These are phyloP conservation scores for Hippocampus guttulatus DNA, from an alignment of 2,113 vertebrate genomes.

Conservation along the genomic window DNA sequence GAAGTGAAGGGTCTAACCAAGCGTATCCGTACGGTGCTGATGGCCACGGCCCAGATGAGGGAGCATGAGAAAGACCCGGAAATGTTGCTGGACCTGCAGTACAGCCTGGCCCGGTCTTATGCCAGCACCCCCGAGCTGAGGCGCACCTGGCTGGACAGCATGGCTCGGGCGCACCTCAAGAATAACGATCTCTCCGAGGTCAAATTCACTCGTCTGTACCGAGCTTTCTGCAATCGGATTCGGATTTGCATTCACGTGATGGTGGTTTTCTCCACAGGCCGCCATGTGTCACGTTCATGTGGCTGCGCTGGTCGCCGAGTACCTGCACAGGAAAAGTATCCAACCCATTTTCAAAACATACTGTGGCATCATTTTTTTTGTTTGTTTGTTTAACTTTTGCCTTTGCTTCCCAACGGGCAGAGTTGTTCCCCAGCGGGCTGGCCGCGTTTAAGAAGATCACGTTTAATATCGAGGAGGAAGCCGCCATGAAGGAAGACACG, in stretches of 20 bases:
- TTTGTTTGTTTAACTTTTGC: too few relatives aligned
- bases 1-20: slow-evolving; percentile 96
- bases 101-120: slow-evolving; percentile 94
- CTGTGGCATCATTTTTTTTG: too few relatives aligned
- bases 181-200: slow-evolving; percentile 96
- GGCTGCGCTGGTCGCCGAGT: slow-evolving; percentile 91
- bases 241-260: background rate
- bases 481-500: slow-evolving; percentile 94
- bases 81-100: slow-evolving; percentile 95
- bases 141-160: slow-evolving; percentile 95
- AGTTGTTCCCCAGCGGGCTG: slow-evolving; percentile 85
- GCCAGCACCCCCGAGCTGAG: slow-evolving; percentile 95
- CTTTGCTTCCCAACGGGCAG: slow-evolving; percentile 54
- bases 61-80: slow-evolving; percentile 95
- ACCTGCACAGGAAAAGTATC: slow-evolving; percentile 91
- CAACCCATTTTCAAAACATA: background rate
- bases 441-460: slow-evolving; percentile 90
- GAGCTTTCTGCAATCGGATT: too few relatives aligned
- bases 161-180: slow-evolving; percentile 93
- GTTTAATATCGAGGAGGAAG: slow-evolving; percentile 91
- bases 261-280: slow-evolving; percentile 71
- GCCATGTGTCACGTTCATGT: slow-evolving; percentile 96
- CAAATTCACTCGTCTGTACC: background rate
- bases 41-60: slow-evolving; percentile 97
- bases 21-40: slow-evolving; percentile 93